Percentiles rank a stretch among this genome's conserved stretches.
These are phyloP conservation scores for Megalops cyprinoides DNA, from an alignment of 2,797 vertebrate genomes.

Conservation along the genomic window DNA sequence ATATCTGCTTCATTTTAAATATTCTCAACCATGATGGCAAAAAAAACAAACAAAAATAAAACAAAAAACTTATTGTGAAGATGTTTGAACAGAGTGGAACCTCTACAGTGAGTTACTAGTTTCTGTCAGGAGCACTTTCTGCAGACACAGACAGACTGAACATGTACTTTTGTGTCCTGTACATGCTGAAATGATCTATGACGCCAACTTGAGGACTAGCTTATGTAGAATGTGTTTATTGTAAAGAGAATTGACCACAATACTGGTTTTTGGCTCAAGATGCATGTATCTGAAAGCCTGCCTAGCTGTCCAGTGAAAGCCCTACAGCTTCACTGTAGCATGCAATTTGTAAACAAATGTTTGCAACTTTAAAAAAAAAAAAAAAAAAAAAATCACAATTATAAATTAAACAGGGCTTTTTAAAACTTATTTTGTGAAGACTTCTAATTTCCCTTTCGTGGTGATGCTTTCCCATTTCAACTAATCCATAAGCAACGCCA, in stretches of 20 bases:
- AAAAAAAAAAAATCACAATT: no score
- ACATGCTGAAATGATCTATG: neutral
- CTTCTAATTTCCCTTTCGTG: constrained; percentile 58
- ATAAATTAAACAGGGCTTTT: constrained; percentile 53
- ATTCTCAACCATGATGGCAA: neutral
- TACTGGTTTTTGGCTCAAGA: constrained; percentile 17
- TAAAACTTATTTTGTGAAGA: constrained; percentile 30
- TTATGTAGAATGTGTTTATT: no score
- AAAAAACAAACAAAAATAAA: constrained; percentile 37
- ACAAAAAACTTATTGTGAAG: no score
- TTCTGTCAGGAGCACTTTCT: neutral
- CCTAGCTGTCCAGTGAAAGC: no score
- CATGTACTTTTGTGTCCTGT: neutral
- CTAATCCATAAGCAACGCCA: constrained; percentile 34
- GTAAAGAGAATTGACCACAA: neutral
- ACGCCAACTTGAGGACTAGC: neutral
- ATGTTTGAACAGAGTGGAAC: no score
- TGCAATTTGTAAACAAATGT: constrained; percentile 30
- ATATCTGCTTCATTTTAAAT: neutral
- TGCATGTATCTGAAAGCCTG: neutral
- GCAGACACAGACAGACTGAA: neutral
- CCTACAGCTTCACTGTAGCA: constrained; percentile 3
- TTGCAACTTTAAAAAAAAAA: no score
- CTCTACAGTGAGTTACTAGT: constrained; percentile 18
- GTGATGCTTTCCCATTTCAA: constrained; percentile 44